phyloP scores from a whole-genome alignment of 1,140 invertebrate species.

The Drosophila seguyi region DNA sequence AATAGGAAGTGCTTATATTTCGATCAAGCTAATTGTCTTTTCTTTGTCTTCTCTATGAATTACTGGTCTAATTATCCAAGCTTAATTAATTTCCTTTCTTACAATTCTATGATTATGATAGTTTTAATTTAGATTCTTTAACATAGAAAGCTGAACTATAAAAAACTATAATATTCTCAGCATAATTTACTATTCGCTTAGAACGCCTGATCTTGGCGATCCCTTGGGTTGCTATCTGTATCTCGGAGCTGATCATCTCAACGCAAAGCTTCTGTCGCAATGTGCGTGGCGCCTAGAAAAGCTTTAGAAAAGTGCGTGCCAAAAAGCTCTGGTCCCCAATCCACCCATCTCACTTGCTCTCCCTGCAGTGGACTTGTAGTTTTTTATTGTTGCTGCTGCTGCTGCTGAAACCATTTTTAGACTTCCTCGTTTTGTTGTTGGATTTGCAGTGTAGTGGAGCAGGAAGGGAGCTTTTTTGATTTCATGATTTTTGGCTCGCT shows the following conservation, averaged over 20 bases:
- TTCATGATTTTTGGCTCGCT: slow-evolving; percentile 30
- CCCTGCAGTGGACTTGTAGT: slow-evolving; percentile 21
- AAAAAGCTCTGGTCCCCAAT: slow-evolving; percentile 19
- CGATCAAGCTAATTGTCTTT: not conserved
- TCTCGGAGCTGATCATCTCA: slow-evolving; percentile 21
- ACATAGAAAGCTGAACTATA: too few relatives aligned
- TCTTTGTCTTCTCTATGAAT: too few relatives aligned
- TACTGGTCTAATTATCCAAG: not conserved
- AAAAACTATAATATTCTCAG: not conserved
- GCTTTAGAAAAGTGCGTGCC: slow-evolving; percentile 36
- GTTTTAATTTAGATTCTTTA: not conserved
- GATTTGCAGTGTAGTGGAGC: slow-evolving; percentile 64
- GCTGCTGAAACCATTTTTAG: slow-evolving; percentile 69
- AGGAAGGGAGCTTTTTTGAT: slow-evolving; percentile 61
- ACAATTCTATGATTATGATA: not conserved
- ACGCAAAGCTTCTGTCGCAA: slow-evolving; percentile 19
- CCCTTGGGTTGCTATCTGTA: not conserved
- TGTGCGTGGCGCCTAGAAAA: slow-evolving; percentile 33
- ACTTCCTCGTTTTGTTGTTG: slow-evolving; percentile 62
- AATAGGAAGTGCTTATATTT: slow-evolving; percentile 14
- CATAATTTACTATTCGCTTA: not conserved
- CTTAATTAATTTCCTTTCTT: not conserved
- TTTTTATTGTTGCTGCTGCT: slow-evolving; percentile 32
- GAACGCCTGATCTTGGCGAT: slow-evolving; percentile 4
- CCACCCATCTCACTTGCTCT: slow-evolving; percentile 20